Conservation (phyloP, 2,113 vertebrate species). For the Hippopotamus amphibius region DNA sequence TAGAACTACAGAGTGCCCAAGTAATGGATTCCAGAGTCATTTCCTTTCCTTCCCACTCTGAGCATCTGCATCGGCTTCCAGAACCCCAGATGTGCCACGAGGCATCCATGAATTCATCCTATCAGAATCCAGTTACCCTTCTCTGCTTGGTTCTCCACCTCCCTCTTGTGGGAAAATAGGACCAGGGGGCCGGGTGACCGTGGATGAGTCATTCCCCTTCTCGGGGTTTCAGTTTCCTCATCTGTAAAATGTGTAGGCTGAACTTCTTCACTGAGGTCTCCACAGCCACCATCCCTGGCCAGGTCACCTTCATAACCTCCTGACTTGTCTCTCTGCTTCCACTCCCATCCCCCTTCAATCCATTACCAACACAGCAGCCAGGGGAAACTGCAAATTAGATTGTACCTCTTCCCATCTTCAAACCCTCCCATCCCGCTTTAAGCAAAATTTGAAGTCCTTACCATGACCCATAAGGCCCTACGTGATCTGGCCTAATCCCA, state of each 20-base stretch:
- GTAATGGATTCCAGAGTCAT: background rate
- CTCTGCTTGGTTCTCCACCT: background rate
- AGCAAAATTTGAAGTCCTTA: background rate
- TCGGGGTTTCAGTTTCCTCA: conserved; percentile 1
- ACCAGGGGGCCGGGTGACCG: background rate
- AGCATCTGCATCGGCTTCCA: background rate
- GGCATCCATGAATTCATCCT: conserved; percentile 8
- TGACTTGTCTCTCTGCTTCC: background rate
- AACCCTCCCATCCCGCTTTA: background rate
- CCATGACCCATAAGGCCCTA: background rate
- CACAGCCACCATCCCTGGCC: background rate
- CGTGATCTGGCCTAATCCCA: background rate
- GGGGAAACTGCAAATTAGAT: background rate
- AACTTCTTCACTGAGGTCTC: background rate
- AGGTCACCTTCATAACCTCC: background rate
- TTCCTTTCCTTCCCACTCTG: conserved; percentile 34
- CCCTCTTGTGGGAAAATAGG: background rate
- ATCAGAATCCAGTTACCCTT: background rate
- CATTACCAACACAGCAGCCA: background rate
- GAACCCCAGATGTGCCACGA: background rate
- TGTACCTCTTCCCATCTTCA: background rate
- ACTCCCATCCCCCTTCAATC: background rate
- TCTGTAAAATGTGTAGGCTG: background rate
- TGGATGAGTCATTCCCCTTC: background rate
- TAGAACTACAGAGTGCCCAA: background rate